Evolutionary conservation across 1,140 invertebrate genomes (phyloP).

Genomic region (Trichonephila inaurata): DNA sequence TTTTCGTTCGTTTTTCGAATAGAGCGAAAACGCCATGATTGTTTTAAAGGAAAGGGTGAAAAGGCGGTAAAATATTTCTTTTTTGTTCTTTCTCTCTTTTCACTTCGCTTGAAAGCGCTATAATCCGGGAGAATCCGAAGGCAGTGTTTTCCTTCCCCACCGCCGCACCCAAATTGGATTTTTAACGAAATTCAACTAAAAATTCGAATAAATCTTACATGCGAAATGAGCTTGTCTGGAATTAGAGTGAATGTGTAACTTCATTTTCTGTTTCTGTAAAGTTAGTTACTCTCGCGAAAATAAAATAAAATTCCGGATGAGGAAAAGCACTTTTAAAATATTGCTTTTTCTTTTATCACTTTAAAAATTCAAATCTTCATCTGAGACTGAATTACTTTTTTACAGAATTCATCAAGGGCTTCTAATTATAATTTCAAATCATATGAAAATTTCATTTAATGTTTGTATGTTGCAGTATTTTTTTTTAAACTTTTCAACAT

Average conservation of each 20-base stretch:
- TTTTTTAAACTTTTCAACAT: too few species aligned
- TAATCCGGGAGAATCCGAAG: neutral
- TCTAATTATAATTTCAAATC: too few species aligned
- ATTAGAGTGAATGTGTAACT: neutral
- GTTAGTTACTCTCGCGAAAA: neutral
- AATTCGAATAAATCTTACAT: neutral
- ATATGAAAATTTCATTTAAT: too few species aligned
- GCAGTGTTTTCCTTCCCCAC: neutral
- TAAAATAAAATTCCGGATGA: neutral
- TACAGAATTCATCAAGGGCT: too few species aligned
- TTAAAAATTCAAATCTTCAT: too few species aligned
- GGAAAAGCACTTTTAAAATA: neutral
- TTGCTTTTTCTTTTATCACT: too few species aligned
- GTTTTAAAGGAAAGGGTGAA: neutral
- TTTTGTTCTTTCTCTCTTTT: neutral
- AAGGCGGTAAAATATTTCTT: neutral
- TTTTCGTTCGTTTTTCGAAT: neutral
- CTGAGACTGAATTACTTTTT: too few species aligned
- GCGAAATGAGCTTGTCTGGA: neutral
- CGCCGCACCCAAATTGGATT: neutral
- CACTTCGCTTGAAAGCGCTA: neutral
- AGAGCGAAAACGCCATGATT: neutral
- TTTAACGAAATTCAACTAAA: constrained; percentile 16
- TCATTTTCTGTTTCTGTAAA: neutral
- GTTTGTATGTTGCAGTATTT: too few species aligned